Conservation (phyloP, 2,888 invertebrate species). For the Pedicia rivosa region DNA sequence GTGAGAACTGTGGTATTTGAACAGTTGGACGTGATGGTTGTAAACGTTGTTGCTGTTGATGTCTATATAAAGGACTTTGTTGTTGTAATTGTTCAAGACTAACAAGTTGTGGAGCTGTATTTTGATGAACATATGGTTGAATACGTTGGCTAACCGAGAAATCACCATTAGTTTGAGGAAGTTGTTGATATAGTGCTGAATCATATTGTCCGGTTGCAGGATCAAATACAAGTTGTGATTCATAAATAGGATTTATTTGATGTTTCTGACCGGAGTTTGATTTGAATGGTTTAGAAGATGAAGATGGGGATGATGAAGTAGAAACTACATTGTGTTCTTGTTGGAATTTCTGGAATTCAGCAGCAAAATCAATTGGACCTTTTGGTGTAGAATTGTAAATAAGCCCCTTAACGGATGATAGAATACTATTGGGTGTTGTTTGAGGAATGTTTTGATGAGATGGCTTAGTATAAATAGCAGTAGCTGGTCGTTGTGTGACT, state of each 20-base stretch:
- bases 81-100: slow-evolving; percentile 42
- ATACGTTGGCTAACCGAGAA: slow-evolving; percentile 55
- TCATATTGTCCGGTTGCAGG: slow-evolving; percentile 63
- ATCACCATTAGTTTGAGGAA: slow-evolving; percentile 57
- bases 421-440: slow-evolving; percentile 17
- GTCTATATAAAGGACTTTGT: slow-evolving; percentile 21
- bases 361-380: slow-evolving; percentile 45
- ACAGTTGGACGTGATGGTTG: slow-evolving; percentile 31
- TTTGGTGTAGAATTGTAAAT: slow-evolving; percentile 1
- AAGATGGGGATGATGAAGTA: slow-evolving; percentile 23
- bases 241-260: slow-evolving; percentile 47
- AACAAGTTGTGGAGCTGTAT: slow-evolving; percentile 35
- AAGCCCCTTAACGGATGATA: not conserved
- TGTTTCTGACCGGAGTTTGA: slow-evolving; percentile 24
- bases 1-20: slow-evolving; percentile 13
- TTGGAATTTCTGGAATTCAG: slow-evolving; percentile 59
- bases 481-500: slow-evolving; percentile 38
- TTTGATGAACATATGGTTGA: slow-evolving; percentile 52
- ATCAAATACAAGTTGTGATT: slow-evolving; percentile 61
- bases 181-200: slow-evolving; percentile 56
- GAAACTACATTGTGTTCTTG: slow-evolving; percentile 43
- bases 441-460: slow-evolving; percentile 23
- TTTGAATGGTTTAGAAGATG: slow-evolving; percentile 19
- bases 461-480: slow-evolving; percentile 18
- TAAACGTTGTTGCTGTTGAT: slow-evolving; percentile 17